Conservation (phyloP, 2,113 vertebrate genomes). For the Dicrurus megarhynchus region DNA sequence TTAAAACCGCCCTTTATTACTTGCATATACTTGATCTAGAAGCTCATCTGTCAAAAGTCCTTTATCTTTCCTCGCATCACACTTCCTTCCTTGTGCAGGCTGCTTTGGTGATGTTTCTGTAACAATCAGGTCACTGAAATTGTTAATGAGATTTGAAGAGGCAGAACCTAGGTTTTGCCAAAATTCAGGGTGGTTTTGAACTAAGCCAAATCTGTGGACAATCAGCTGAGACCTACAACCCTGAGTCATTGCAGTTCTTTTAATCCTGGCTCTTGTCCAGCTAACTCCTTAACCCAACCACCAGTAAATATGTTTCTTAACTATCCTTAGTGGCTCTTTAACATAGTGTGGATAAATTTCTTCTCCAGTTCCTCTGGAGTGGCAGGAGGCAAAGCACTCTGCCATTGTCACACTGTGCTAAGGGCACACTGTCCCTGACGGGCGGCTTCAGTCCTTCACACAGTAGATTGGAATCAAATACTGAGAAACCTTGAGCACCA, state of each 20-base stretch:
- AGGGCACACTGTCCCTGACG: not conserved
- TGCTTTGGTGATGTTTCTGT: not conserved
- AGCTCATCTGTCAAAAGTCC: not conserved
- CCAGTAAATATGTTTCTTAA: not conserved
- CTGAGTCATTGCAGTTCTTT: not conserved
- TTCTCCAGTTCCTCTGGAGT: not conserved
- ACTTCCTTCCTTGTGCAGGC: not conserved
- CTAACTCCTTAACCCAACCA: not conserved
- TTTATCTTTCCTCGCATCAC: not conserved
- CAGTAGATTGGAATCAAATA: not conserved
- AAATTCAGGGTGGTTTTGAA: not conserved
- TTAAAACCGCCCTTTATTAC: not conserved
- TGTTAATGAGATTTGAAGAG: not conserved
- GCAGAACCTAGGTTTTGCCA: not conserved
- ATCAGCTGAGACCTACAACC: not conserved
- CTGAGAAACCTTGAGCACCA: not conserved
- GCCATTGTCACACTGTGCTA: not conserved
- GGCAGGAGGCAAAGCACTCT: not conserved
- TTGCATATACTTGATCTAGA: not conserved
- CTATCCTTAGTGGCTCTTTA: not conserved
- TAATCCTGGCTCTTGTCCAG: not conserved
- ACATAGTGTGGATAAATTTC: not conserved
- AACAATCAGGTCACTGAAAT: not conserved
- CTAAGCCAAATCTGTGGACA: not conserved
- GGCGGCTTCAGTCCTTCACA: not conserved